A percentile compares a stretch with the other conserved stretches of the same genome.
Evolutionary conservation across 2,113 vertebrate genomes (phyloP).

Genomic region (Platycercus adscitus): DNA sequence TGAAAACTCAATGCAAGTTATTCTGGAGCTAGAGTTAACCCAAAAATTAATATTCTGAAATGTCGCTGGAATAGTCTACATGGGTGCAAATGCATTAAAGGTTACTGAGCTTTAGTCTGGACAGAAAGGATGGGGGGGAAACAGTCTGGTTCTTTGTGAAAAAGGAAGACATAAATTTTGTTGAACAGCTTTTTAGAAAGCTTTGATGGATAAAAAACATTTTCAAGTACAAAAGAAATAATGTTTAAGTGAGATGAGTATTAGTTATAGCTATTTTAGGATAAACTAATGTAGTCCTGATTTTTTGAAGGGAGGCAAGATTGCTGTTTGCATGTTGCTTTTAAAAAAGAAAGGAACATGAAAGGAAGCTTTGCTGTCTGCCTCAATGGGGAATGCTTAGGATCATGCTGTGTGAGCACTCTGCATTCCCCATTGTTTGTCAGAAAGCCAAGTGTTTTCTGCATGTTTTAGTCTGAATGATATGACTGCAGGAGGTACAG

Average conservation of each 20-base stretch:
- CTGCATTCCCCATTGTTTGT: not conserved
- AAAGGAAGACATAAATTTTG: not conserved
- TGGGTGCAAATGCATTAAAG: not conserved
- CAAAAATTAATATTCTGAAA: not conserved
- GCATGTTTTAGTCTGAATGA: not conserved
- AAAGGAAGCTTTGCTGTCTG: not conserved
- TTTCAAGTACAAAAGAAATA: constrained; percentile 32
- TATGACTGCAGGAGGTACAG: not conserved
- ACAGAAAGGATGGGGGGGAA: not conserved
- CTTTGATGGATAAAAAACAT: not conserved
- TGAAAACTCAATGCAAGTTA: not conserved
- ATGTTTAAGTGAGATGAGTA: not conserved
- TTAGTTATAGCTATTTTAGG: not conserved
- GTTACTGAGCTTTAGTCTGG: not conserved
- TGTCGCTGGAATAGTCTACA: not conserved
- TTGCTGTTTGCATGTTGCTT: not conserved
- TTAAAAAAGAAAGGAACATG: not conserved
- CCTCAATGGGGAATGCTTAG: not conserved
- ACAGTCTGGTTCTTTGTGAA: not conserved
- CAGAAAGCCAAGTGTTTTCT: constrained; percentile 10
- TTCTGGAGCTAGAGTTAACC: not conserved
- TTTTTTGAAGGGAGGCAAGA: not conserved
- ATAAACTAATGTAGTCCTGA: not conserved
- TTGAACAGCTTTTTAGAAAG: constrained; percentile 6
- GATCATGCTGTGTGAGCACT: not conserved